These are phyloP conservation scores for Streptopelia turtur DNA, from an alignment of 2,797 vertebrate species.

Conservation along the genomic window DNA sequence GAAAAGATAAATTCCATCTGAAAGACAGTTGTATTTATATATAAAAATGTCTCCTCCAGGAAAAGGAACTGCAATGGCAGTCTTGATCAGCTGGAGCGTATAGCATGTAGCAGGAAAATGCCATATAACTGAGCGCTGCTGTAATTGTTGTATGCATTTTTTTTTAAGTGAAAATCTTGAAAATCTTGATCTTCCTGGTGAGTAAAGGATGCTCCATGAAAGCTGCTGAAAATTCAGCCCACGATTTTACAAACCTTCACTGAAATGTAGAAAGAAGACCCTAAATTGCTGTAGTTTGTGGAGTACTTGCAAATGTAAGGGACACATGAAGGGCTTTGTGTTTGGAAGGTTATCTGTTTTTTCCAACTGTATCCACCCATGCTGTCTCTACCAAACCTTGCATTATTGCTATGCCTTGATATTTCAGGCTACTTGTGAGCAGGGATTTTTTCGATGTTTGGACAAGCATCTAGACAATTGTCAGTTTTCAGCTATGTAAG, in stretches of 20 bases:
- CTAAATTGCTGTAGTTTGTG: background rate
- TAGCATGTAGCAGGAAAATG: background rate
- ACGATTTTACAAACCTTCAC: background rate
- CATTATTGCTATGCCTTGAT: background rate
- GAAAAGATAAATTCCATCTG: background rate
- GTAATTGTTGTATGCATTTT: background rate
- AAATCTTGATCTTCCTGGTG: background rate
- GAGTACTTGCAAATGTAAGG: background rate
- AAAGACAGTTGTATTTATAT: background rate
- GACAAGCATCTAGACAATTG: background rate
- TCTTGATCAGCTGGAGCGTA: background rate
- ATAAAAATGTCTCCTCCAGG: background rate
- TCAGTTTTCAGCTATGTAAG: background rate
- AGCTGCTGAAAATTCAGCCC: background rate
- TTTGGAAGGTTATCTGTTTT: background rate
- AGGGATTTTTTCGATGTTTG: background rate
- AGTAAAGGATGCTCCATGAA: background rate
- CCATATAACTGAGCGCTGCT: background rate
- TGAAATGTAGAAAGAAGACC: background rate
- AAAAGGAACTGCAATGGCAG: background rate
- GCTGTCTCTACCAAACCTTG: background rate
- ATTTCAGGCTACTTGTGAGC: background rate
- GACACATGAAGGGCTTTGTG: background rate
- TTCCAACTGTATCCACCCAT: background rate
- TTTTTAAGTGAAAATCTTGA: background rate